Evolutionary conservation across 2,797 vertebrate species (phyloP), one percentile per base, ranked within the genome.

Genomic region (Mastacembelus armatus): DNA sequence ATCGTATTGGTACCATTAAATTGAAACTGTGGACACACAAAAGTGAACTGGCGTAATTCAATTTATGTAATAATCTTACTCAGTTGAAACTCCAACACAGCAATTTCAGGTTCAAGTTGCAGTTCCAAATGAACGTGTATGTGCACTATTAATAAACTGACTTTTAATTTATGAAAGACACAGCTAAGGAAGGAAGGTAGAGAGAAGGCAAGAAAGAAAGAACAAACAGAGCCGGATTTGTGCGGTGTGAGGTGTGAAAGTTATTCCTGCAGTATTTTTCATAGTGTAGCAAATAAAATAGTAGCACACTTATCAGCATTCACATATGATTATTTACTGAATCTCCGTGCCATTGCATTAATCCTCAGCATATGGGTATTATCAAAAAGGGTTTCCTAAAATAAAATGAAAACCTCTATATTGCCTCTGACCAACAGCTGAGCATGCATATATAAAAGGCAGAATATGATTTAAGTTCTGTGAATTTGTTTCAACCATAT

Each of bases 401-500:
- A 85, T 81, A 71, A 87, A 85, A 83, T 74, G 22, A 50, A 78
- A 83, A 78, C 43, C 38, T 66, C 44, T 44, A 22, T 52, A 71
- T 79, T 71, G 84, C 58, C 62, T 58, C 68, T 78, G 78, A 84
- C 81, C 64, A 71, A 86, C 65, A 78, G 74, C 66, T 71, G 75
- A 5, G 36, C 68, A 21, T 30, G 48, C 52, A 44, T 63, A 67
- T 44, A 74, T 69, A 60, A 91, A 86, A 84, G 66, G 61, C 80
- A 81, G 58, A 80, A 77, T 56, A 51, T 51, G 51, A 81, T 84
- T 84, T 71, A 78, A 86, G 80, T 87, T 79, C 59, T 67, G 52
- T 64, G 54, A 85, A 82, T 80, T 72, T 51, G 62, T 68, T 66
- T 86, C 71, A 80, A 83, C 80, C 85, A 81, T 83, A 86, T 88